These are phyloP conservation scores for Stigmatopora argus DNA, from an alignment of 2,113 vertebrate genomes.

Conservation along the genomic window DNA sequence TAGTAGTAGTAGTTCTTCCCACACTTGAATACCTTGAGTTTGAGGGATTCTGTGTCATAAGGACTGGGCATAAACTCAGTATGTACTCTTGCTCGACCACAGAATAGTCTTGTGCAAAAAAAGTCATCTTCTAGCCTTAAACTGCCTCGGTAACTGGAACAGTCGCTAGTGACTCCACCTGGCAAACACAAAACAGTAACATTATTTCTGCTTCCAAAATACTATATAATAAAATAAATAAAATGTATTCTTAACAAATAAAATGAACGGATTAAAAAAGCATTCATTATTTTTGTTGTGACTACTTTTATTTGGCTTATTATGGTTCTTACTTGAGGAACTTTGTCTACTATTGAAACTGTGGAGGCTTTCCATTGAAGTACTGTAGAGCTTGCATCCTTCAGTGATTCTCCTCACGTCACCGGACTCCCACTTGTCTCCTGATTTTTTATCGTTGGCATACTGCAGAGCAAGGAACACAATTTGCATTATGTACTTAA, in stretches of 20 bases:
- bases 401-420: conserved; percentile 57
- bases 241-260: too few relatives aligned
- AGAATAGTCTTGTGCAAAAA: conserved; percentile 71
- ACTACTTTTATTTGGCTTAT: background rate
- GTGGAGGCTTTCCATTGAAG: conserved; percentile 85
- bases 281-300: background rate
- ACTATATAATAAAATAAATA: too few relatives aligned
- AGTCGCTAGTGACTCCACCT: conserved; percentile 88
- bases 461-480: conserved; percentile 55
- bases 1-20: background rate
- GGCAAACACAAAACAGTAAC: conserved; percentile 8
- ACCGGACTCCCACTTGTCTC: conserved; percentile 50
- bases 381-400: conserved; percentile 65
- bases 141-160: conserved; percentile 83
- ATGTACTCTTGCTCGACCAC: conserved; percentile 83
- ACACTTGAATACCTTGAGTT: conserved; percentile 78
- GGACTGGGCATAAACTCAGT: conserved; percentile 89
- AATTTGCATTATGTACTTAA: conserved; percentile 1
- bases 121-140: conserved; percentile 79
- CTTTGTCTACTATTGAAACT: conserved; percentile 82
- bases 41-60: conserved; percentile 88
- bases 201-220: background rate
- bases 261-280: too few relatives aligned
- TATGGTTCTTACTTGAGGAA: conserved; percentile 81
- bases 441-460: conserved; percentile 58